Evolutionary conservation across 2,113 vertebrate species (phyloP).

Genomic region (Oryctolagus cuniculus): DNA sequence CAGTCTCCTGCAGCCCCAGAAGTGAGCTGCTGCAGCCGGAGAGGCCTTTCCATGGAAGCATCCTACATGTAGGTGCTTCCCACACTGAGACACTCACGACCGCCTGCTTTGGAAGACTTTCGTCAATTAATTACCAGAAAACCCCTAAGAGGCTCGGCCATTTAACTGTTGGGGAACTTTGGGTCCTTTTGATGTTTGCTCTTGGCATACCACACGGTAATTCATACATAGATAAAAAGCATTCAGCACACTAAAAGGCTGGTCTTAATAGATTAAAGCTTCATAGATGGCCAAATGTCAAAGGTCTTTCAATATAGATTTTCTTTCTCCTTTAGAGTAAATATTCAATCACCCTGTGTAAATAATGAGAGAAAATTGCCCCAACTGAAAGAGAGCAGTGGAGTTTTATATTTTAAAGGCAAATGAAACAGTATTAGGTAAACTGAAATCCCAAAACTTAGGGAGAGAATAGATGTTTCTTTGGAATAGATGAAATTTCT

Average conservation of each 20-base stretch:
- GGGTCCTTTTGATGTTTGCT: constrained; percentile 42
- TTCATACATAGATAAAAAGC: constrained; percentile 71
- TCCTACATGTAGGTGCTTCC: neutral
- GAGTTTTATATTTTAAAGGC: constrained; percentile 53
- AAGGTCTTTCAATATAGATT: constrained; percentile 62
- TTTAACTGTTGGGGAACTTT: constrained; percentile 1
- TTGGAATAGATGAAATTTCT: constrained; percentile 45
- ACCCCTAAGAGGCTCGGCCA: neutral
- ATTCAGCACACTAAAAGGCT: constrained; percentile 40
- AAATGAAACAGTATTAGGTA: constrained; percentile 19
- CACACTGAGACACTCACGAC: neutral
- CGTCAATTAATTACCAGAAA: constrained; percentile 52
- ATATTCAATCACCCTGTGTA: constrained; percentile 59
- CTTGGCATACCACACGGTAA: constrained; percentile 43
- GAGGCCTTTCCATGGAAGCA: neutral
- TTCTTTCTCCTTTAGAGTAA: constrained; percentile 68
- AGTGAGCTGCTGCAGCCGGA: rapidly evolving
- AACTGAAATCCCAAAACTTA: constrained; percentile 3
- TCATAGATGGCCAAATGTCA: constrained; percentile 61
- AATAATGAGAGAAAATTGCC: constrained; percentile 62
- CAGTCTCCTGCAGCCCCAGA: neutral
- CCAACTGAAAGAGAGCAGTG: constrained; percentile 6
- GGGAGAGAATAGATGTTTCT: neutral
- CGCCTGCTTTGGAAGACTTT: constrained; percentile 40
- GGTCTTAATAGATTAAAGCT: constrained; percentile 69